Evolutionary conservation across 2,113 vertebrate species (phyloP), one percentile per base, ranked within the genome.

Genomic region (Centropristis striata): DNA sequence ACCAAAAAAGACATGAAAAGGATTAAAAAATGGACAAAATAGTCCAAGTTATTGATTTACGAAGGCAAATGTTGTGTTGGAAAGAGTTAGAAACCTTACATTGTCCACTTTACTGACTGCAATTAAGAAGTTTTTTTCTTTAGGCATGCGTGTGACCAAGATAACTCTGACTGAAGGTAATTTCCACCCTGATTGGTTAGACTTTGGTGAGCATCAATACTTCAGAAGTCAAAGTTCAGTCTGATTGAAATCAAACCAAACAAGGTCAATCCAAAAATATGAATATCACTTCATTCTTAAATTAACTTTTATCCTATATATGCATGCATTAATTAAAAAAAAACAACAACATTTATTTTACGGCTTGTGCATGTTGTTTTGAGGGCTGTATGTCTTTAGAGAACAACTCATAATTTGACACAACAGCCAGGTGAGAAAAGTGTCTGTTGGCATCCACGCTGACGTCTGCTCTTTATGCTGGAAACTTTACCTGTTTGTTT

Each of bases 401-500:
- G 32, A 50, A 12, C 46, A 50, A 4, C 5, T 60, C 41, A 11
- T 42, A 13, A 21, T 32, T 1, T 8, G n/a, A 49, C 46, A 51
- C 42, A 23, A 51, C 42, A 32, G 53, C 54, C 14, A 14, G 32
- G 27, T 44, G 78, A 51, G 23, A 60, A n/a, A 21, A 23, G 46
- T 4, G 9, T 51, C 47, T 13, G 14, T 16, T 20, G 44, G 13
- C 23, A 41, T 15, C 32, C 23, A 11, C 18, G 2, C 23, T 21
- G 32, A 54, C 2, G 10, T 63, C 49, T 61, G 37, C 54, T 70
- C 39, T 61, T 0, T 27, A 12, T 4, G 10, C 12, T 25, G 69
- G 4, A 20, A 25, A 21, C 6, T 60, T 54, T 41, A 39, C 51
- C 63, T 69, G 61, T 32, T 53, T 46, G 49, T 67, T 61, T 53